Evolutionary conservation across 2,113 vertebrate species (phyloP).

Genomic region (Rhynchopsitta pachyrhyncha): DNA sequence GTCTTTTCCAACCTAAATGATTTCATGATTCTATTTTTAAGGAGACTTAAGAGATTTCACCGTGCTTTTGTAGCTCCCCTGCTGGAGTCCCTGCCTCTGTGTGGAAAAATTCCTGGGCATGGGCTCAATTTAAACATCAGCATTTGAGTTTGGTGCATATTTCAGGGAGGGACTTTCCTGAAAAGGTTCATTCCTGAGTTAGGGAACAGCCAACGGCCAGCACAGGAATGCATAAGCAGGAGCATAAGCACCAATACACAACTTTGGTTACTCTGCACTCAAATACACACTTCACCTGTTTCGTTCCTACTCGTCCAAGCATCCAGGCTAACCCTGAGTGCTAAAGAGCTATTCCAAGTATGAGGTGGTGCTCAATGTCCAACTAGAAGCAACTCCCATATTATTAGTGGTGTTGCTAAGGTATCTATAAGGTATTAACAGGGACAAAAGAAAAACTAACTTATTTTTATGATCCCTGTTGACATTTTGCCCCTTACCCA

Average conservation of each 20-base stretch:
- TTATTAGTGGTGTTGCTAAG: background rate
- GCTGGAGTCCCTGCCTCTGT: background rate
- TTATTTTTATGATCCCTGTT: background rate
- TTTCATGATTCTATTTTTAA: background rate
- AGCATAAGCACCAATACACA: background rate
- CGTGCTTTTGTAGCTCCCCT: background rate
- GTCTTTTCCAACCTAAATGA: background rate
- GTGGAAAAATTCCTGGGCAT: background rate
- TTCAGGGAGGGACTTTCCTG: background rate
- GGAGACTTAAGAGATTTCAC: accelerated
- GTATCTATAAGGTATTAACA: background rate
- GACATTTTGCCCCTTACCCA: background rate
- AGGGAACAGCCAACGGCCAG: background rate
- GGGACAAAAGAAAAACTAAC: background rate
- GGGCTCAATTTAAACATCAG: background rate
- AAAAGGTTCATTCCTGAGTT: background rate
- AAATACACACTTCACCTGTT: background rate
- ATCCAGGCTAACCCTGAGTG: background rate
- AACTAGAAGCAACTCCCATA: background rate
- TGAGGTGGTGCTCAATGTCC: background rate
- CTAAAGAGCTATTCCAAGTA: background rate
- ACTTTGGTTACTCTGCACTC: background rate
- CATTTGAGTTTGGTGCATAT: background rate
- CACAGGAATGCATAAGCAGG: background rate
- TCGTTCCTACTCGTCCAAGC: background rate